Evolutionary conservation across 2,113 vertebrate species (phyloP), one percentile per base, ranked within the genome.

Genomic region (Gymnobelideus leadbeateri): DNA sequence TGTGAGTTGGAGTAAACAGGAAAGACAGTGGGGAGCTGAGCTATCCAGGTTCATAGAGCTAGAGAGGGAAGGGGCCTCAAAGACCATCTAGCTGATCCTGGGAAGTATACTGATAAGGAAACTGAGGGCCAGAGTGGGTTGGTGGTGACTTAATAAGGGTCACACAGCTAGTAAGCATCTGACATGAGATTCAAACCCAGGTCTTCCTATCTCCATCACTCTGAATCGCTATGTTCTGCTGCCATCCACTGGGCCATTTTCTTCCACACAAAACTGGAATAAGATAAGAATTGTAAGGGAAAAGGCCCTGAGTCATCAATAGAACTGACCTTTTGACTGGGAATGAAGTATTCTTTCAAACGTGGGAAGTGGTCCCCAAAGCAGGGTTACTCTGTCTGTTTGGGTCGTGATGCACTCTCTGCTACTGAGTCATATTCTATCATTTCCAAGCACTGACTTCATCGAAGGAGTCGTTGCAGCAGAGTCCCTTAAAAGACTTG

Each of bases 391-490:
- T 31, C 6, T 96, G 0, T 0, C 91, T 14, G 47, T 96, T 96
- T 96, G 95, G 91, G 95, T 92, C 50, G 93, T 84, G 94, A 96
- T 0, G 0, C 57, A 93, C 54, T 93, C 25, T 95, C 57, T 91
- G 53, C 91, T 97, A 93, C 90, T 91, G 96, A 97, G 77, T 98
- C 96, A 95, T 31, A 89, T 97, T 94, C 92, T 91, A n/a, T 93
- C 0, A 0, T 97, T 97, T 97, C 91, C 19, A n/a, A 91, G 90
- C 95, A 91, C 19, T 93, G 93, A 92, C 57, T 55, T 94, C 51
- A 89, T 92, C 31, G 68, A 57, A 94, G 52, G 37, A 37, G 84
- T 24, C 96, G 49, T 92, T 90, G 57, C 96, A 14, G 0, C 49
- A 46, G 92, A 96, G 54, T 43, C 47, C 92, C 93, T 93, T 84